Evolutionary conservation across 2,797 vertebrate species (phyloP).

Genomic region (Rousettus madagascariensis): DNA sequence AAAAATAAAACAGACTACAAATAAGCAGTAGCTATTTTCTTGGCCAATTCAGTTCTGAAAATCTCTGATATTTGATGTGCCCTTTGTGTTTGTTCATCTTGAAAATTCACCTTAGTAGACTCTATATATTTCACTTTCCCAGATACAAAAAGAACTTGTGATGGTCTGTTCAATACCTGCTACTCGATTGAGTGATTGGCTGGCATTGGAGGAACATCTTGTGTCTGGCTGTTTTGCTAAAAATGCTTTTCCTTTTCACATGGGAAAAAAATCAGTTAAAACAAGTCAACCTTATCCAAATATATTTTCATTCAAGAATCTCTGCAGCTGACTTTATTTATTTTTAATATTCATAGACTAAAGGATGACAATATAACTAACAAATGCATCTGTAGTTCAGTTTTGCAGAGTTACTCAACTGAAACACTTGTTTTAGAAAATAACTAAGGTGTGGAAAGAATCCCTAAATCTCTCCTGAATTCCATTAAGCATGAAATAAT

Average conservation of each 20-base stretch:
- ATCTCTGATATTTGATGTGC: background rate
- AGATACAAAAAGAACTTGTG: background rate
- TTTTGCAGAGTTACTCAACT: constrained; percentile 24
- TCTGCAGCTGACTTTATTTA: constrained; percentile 1
- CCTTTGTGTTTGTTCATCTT: background rate
- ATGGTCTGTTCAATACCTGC: background rate
- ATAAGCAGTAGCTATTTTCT: background rate
- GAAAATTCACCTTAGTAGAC: background rate
- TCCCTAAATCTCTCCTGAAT: constrained; percentile 43
- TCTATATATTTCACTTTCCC: background rate
- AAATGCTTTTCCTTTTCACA: constrained; percentile 43
- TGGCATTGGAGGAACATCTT: background rate
- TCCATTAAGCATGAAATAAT: constrained; percentile 41
- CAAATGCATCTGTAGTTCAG: constrained; percentile 48
- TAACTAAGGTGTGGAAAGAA: background rate
- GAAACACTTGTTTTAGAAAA: constrained; percentile 53
- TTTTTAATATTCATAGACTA: constrained; percentile 48
- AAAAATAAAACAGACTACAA: background rate
- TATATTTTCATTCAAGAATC: constrained; percentile 42
- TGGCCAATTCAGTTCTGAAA: background rate
- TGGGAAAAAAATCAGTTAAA: constrained; percentile 58
- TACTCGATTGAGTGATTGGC: background rate
- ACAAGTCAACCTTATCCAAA: constrained; percentile 41
- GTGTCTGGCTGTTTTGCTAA: background rate
- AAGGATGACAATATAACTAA: constrained; percentile 51